phyloP scores from a whole-genome alignment of 2,113 vertebrate genomes.

The Platysteira castanea region DNA sequence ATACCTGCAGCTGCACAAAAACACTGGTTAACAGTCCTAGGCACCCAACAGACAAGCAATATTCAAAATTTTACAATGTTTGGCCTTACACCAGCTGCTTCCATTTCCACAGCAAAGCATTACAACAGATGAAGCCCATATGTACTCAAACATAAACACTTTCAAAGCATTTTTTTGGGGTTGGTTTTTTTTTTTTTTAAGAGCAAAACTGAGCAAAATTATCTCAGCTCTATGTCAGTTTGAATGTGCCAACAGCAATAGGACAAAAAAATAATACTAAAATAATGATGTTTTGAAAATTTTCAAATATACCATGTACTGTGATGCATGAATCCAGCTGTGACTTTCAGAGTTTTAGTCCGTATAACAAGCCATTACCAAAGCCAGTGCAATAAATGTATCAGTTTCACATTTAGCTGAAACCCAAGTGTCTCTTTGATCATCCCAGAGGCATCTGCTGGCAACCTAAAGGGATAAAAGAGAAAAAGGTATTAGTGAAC shows the following conservation, averaged over 20 bases:
- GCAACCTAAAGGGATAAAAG: slow-evolving; percentile 60
- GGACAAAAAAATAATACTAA: background rate
- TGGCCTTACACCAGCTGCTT: background rate
- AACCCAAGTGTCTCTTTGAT: slow-evolving; percentile 69
- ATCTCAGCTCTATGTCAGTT: background rate
- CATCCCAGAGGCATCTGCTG: slow-evolving; percentile 78
- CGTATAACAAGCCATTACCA: slow-evolving; percentile 70
- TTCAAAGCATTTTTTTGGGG: background rate
- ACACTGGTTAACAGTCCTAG: background rate
- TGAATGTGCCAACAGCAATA: background rate
- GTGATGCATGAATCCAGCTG: background rate
- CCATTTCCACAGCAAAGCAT: background rate
- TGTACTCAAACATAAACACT: background rate
- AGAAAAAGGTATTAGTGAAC: background rate
- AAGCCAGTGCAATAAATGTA: slow-evolving; percentile 63
- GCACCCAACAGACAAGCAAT: background rate
- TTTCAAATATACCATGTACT: background rate
- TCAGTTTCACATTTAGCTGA: slow-evolving; percentile 62
- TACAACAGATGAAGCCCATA: slow-evolving; percentile 1
- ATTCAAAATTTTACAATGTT: background rate
- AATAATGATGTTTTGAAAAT: background rate
- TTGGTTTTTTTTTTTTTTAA: background rate
- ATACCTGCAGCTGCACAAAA: background rate
- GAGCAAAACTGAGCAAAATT: background rate
- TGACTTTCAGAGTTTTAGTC: slow-evolving; percentile 27